A percentile compares a stretch with the other conserved stretches of the same genome.
These are phyloP conservation scores for Clivina fossor DNA, from an alignment of 2,888 invertebrate species.

Conservation along the genomic window DNA sequence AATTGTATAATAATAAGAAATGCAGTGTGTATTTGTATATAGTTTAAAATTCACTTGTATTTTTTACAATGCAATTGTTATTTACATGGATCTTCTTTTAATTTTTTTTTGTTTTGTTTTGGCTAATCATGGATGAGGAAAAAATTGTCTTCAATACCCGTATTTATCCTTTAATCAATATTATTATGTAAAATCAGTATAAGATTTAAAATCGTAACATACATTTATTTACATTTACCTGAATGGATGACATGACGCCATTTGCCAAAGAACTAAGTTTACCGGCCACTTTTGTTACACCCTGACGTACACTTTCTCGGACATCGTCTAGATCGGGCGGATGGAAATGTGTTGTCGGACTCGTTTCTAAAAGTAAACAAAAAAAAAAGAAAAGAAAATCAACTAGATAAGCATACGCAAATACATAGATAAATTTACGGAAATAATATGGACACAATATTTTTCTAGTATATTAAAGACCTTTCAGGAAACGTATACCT, in stretches of 20 bases:
- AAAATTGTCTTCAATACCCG: slow-evolving; percentile 44
- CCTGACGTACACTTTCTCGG: slow-evolving; percentile 93
- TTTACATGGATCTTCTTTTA: no score
- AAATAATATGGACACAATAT: no score
- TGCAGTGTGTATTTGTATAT: slow-evolving; percentile 30
- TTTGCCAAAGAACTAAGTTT: slow-evolving; percentile 91
- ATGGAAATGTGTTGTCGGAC: slow-evolving; percentile 51
- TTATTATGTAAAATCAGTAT: neutral
- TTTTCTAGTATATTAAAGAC: no score
- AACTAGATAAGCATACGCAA: neutral
- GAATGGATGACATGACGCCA: slow-evolving; percentile 90
- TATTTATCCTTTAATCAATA: slow-evolving; percentile 44
- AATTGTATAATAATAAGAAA: slow-evolving; percentile 7
- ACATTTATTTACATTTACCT: slow-evolving; percentile 59
- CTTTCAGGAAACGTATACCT: no score
- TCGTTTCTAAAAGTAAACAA: slow-evolving; percentile 21
- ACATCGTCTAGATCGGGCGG: slow-evolving; percentile 91
- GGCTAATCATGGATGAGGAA: slow-evolving; percentile 18
- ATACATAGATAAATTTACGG: neutral
- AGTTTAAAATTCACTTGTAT: slow-evolving; percentile 26
- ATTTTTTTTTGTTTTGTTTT: no score
- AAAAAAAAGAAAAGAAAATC: neutral
- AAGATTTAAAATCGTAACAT: no score
- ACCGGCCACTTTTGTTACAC: slow-evolving; percentile 97
- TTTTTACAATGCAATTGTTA: slow-evolving; percentile 24